Evolutionary conservation across 2,113 vertebrate genomes (phyloP), one percentile per base, ranked within the genome.

Genomic region (Bostrychus sinensis): DNA sequence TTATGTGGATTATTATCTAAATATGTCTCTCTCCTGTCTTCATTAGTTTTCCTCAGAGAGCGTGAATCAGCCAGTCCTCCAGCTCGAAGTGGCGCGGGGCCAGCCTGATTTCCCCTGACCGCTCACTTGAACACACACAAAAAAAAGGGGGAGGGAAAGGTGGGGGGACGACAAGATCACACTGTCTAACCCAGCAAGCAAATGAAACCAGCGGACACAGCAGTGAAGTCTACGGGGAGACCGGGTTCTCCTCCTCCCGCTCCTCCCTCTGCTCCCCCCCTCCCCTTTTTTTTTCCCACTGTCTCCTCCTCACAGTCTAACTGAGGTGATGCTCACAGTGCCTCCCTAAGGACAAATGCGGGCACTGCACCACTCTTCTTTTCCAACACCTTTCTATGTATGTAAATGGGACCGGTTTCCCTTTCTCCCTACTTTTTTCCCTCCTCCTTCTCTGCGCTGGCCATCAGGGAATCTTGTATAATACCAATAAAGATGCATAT

Each of bases 381-480:
- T 41, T 26, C 12, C 69, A 43, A 17, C 17, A 2, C n/a, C 66
- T 80, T 85, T 78, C 69, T 72, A 70, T 63, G 19, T 80, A 55
- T 75, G 67, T 70, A 61, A 67, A 70, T 68, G 57, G 70, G 75
- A 73, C 73, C 17, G 19, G 36, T 64, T 54, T 53, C 36, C 43
- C 25, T 28, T 4, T 32, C 11, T 11, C 19, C 48, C 16, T 55
- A 39, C 23, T 23, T 28, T 23, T 28, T 62, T 46, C 13, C 16
- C 48, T 34, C 81, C n/a, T n/a, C 70, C 70, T 62, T 83, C 66
- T 84, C 81, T 78, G 73, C 78, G 51, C 84, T 81, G 87, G 86
- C 71, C 84, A 86, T 90, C 90, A 89, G 88, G 88, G 88, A 91
- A 82, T 84, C 83, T 87, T 89, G 86, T 87, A 86, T 88, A 62